Percentiles rank a stretch among this genome's conserved stretches.
These are phyloP conservation scores for Lycodopsis pacificus DNA, from an alignment of 2,797 vertebrate genomes.

Conservation along the genomic window DNA sequence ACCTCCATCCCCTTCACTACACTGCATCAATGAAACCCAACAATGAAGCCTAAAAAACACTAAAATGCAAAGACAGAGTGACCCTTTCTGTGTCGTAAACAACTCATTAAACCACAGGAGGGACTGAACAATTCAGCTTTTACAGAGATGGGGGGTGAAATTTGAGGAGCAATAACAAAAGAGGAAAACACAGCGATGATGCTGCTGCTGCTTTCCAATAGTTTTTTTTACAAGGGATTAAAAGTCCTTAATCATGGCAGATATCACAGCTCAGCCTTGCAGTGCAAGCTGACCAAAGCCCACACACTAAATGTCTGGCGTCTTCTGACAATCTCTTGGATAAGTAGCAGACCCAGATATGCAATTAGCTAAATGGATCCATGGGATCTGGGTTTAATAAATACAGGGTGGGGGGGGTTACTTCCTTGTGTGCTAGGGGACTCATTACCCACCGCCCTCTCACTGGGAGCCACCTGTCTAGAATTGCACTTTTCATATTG, in stretches of 20 bases:
- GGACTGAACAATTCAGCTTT: neutral
- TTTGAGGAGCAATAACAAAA: constrained; percentile 9
- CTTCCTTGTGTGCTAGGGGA: constrained; percentile 11
- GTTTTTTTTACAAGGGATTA: constrained; percentile 3
- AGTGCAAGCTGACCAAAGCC: constrained; percentile 34
- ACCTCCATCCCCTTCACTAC: neutral
- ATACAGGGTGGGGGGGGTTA: constrained; percentile 24
- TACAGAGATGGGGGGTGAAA: neutral
- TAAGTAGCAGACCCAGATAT: constrained; percentile 58
- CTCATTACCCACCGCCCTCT: constrained; percentile 33
- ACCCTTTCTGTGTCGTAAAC: constrained; percentile 1
- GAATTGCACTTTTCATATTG: constrained; percentile 25
- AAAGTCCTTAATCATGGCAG: constrained; percentile 41
- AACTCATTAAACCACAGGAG: neutral
- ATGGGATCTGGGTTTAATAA: constrained; percentile 62
- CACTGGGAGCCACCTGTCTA: constrained; percentile 43
- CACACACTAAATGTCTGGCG: constrained; percentile 52
- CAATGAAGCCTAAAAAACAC: neutral
- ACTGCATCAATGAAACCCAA: constrained; percentile 12
- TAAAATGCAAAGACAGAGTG: neutral
- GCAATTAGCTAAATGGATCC: constrained; percentile 75
- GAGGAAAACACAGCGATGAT: constrained; percentile 11
- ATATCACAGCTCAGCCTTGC: constrained; percentile 41
- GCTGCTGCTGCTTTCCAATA: constrained; percentile 6
- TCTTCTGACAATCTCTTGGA: constrained; percentile 40